Conservation (phyloP, 2,888 invertebrate species). For the Argyresthia albistria region DNA sequence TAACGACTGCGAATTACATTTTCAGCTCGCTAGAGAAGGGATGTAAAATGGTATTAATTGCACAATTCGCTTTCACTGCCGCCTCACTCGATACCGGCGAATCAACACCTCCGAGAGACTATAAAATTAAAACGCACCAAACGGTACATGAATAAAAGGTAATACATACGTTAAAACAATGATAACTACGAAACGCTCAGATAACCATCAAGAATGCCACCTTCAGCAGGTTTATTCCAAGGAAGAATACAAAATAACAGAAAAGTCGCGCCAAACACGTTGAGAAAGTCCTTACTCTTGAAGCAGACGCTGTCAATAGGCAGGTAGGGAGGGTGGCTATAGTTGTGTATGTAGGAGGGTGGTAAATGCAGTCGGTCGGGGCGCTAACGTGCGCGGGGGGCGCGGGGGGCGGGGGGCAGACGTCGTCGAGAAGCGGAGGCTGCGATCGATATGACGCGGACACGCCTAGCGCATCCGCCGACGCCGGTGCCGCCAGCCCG, state of each 20-base stretch:
- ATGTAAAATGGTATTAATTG: slow-evolving; percentile 58
- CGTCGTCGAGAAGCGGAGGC: slow-evolving; percentile 69
- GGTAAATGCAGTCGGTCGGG: slow-evolving; percentile 70
- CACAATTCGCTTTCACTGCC: slow-evolving; percentile 11
- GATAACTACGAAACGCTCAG: background rate
- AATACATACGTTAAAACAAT: no score
- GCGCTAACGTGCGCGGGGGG: slow-evolving; percentile 58
- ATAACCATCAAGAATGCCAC: background rate
- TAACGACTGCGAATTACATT: slow-evolving; percentile 59
- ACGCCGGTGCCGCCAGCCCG: slow-evolving; percentile 30
- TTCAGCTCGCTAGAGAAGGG: slow-evolving; percentile 55
- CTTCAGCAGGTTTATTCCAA: no score
- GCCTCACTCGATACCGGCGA: slow-evolving; percentile 27
- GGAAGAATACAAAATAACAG: background rate
- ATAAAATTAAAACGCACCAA: no score
- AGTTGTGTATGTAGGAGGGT: slow-evolving; percentile 45
- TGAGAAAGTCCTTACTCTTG: slow-evolving; percentile 16
- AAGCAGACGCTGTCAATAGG: slow-evolving; percentile 35
- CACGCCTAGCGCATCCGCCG: slow-evolving; percentile 60
- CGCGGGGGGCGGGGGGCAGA: slow-evolving; percentile 38
- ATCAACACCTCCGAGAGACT: slow-evolving; percentile 18
- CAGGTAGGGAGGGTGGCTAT: slow-evolving; percentile 30
- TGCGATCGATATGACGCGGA: slow-evolving; percentile 72
- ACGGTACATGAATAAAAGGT: no score
- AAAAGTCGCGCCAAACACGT: slow-evolving; percentile 30